phyloP scores from a whole-genome alignment of 2,797 vertebrate genomes.

The Perodicticus potto region DNA sequence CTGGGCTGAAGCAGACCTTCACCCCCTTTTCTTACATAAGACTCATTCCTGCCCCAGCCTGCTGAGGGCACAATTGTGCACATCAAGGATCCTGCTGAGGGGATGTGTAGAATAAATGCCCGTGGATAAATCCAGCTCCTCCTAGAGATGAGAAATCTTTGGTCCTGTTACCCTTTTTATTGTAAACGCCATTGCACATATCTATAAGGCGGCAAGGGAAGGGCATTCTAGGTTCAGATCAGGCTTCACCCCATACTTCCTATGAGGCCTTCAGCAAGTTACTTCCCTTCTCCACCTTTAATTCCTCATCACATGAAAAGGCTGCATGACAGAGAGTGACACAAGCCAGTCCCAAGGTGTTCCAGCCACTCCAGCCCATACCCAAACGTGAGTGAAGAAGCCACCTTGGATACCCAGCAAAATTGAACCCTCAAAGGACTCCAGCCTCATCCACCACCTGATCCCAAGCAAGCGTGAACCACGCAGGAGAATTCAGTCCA shows the following conservation, averaged over 20 bases:
- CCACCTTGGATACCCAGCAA: accelerated
- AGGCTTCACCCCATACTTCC: accelerated
- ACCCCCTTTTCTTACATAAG: background rate
- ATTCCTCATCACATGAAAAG: background rate
- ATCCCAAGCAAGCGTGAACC: background rate
- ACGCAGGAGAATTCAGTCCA: accelerated
- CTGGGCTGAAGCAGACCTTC: background rate
- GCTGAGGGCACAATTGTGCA: accelerated
- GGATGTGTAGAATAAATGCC: accelerated
- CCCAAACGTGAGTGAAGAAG: background rate
- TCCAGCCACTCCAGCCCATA: accelerated
- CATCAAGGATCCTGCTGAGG: accelerated
- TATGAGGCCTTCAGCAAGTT: background rate
- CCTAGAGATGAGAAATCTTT: background rate
- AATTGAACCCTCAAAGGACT: accelerated
- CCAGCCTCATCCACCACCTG: background rate
- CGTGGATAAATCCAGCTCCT: accelerated
- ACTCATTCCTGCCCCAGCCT: background rate
- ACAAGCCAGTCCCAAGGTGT: accelerated
- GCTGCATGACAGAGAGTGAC: accelerated
- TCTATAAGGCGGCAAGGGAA: accelerated
- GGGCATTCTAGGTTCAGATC: background rate
- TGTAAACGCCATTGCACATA: accelerated
- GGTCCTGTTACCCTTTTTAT: accelerated
- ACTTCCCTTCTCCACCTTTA: background rate